These are phyloP conservation scores for Chionis minor DNA, from an alignment of 2,113 vertebrate genomes.

Conservation along the genomic window DNA sequence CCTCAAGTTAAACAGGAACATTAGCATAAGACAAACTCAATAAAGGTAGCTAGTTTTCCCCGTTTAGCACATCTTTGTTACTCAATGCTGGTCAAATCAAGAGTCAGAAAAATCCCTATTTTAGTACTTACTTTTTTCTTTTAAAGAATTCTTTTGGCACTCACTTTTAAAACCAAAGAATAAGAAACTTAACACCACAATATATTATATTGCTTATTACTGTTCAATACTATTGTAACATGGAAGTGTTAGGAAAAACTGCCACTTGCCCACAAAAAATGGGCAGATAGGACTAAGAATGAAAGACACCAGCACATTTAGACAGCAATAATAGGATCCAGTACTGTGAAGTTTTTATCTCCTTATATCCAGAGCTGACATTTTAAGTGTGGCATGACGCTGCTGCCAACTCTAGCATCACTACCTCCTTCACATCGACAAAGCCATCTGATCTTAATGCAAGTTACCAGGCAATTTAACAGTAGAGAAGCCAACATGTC, in stretches of 20 bases:
- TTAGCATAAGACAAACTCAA: not conserved
- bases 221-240: not conserved
- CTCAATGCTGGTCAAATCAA: not conserved
- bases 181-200: not conserved
- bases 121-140: not conserved
- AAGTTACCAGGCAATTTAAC: not conserved
- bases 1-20: not conserved
- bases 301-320: not conserved
- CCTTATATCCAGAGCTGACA: not conserved
- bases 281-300: not conserved
- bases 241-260: not conserved
- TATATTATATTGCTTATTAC: not conserved
- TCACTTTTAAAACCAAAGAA: not conserved
- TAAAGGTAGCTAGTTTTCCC: not conserved
- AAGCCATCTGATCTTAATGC: not conserved
- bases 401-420: not conserved
- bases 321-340: not conserved
- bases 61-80: not conserved
- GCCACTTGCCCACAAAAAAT: not conserved
- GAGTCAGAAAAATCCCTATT: not conserved
- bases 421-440: not conserved
- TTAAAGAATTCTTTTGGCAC: not conserved
- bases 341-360: not conserved
- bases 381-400: accelerated
- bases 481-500: not conserved